Evolutionary conservation across 2,888 invertebrate species (phyloP).

Genomic region (Drosophila cognata): DNA sequence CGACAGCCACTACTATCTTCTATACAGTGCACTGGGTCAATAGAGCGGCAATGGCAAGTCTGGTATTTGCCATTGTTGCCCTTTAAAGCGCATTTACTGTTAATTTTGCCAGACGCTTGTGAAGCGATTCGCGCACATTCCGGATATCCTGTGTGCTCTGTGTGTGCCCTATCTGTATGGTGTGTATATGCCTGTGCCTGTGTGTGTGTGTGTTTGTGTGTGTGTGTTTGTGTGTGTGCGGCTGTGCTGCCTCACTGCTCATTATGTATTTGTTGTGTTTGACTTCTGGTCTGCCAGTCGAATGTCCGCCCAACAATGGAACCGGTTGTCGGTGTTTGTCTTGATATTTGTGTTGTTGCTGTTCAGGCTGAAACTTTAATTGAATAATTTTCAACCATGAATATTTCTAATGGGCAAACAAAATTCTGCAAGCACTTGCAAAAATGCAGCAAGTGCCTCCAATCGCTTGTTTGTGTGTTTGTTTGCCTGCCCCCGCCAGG

Average conservation of each 20-base stretch:
- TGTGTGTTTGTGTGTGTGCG: conserved; percentile 24
- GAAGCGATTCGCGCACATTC: conserved; percentile 72
- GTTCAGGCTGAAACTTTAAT: conserved; percentile 68
- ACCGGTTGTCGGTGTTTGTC: conserved; percentile 9
- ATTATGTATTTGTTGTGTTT: conserved; percentile 75
- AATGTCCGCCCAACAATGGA: conserved; percentile 6
- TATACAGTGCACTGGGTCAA: conserved; percentile 69
- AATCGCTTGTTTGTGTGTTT: conserved; percentile 46
- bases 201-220: conserved; percentile 10
- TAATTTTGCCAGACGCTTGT: conserved; percentile 77
- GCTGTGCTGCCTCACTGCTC: conserved; percentile 67
- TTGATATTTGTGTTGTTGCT: conserved; percentile 24
- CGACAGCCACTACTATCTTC: conserved; percentile 36
- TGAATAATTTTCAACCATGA: conserved; percentile 78
- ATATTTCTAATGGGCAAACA: conserved; percentile 81
- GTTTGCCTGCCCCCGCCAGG: conserved; percentile 14
- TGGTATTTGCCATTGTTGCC: conserved; percentile 72
- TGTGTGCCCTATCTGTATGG: background rate
- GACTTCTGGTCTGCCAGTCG: conserved; percentile 52
- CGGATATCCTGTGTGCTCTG: conserved; percentile 65
- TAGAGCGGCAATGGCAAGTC: conserved; percentile 65
- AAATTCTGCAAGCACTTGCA: conserved; percentile 75
- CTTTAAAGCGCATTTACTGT: conserved; percentile 80
- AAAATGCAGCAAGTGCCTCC: conserved; percentile 49
- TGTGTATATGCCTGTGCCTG: background rate